These are phyloP conservation scores for Tortricodes alternella DNA, from an alignment of 2,888 invertebrate species.

Conservation along the genomic window DNA sequence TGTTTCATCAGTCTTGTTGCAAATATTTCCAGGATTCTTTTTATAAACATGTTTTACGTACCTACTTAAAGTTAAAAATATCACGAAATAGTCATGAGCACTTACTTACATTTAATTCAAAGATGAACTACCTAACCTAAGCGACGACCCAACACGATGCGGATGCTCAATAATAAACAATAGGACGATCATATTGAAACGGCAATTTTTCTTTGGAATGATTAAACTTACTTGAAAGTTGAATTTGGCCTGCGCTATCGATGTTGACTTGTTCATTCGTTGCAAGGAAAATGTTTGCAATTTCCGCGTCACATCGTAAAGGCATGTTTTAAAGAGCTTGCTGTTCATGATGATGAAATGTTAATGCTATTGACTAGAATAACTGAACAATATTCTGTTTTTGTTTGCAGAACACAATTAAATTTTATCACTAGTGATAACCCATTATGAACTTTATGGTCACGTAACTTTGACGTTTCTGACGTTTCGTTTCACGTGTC, in stretches of 20 bases:
- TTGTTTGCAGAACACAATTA: slow-evolving; percentile 46
- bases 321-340: slow-evolving; percentile 50
- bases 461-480: slow-evolving; percentile 37
- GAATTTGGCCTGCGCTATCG: slow-evolving; percentile 52
- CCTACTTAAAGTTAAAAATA: background rate
- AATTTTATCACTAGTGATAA: slow-evolving; percentile 69
- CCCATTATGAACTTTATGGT: slow-evolving; percentile 72
- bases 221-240: slow-evolving; percentile 57
- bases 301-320: slow-evolving; percentile 47
- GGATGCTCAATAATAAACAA: slow-evolving; percentile 9
- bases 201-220: slow-evolving; percentile 15
- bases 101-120: background rate
- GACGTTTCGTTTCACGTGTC: slow-evolving; percentile 11
- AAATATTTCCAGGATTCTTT: background rate
- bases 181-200: slow-evolving; percentile 8
- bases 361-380: slow-evolving; percentile 23
- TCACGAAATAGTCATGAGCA: no score
- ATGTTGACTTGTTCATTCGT: slow-evolving; percentile 38
- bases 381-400: slow-evolving; percentile 39
- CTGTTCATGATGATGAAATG: slow-evolving; percentile 56
- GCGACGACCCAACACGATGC: slow-evolving; percentile 15
- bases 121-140: slow-evolving; percentile 16
- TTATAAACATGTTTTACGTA: background rate
- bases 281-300: slow-evolving; percentile 42
- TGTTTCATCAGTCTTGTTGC: slow-evolving; percentile 31